Evolutionary conservation across 2,888 invertebrate species (phyloP).

Genomic region (Ferdinandea cuprea): DNA sequence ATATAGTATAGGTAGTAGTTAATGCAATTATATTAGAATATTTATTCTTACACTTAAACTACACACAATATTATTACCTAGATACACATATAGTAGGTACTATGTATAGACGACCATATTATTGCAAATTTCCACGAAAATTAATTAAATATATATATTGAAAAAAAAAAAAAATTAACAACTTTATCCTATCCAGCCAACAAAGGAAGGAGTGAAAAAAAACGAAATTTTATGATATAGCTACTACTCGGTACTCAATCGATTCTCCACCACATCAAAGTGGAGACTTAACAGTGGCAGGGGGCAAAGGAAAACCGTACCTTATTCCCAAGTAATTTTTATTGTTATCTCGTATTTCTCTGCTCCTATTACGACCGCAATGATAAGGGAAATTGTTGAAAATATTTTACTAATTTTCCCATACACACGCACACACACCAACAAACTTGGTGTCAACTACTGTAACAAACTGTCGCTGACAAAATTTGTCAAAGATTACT

Average conservation of each 20-base stretch:
- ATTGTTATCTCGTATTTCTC: slow-evolving; percentile 54
- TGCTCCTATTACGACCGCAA: slow-evolving; percentile 15
- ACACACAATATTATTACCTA: slow-evolving; percentile 4
- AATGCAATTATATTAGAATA: slow-evolving; percentile 28
- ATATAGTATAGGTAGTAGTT: no score
- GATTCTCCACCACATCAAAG: slow-evolving; percentile 64
- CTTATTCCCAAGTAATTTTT: slow-evolving; percentile 32
- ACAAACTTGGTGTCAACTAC: slow-evolving; percentile 5
- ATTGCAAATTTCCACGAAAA: slow-evolving; percentile 49
- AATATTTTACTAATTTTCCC: slow-evolving; percentile 42
- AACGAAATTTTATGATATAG: slow-evolving; percentile 48
- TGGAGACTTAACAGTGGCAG: slow-evolving; percentile 54
- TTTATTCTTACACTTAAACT: slow-evolving; percentile 7
- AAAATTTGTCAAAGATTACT: slow-evolving; percentile 68
- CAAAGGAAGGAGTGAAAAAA: slow-evolving; percentile 3
- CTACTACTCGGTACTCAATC: no score
- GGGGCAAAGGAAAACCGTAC: slow-evolving; percentile 21
- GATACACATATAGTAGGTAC: slow-evolving; percentile 9
- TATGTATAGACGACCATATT: slow-evolving; percentile 19
- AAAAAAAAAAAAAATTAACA: slow-evolving; percentile 16
- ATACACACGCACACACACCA: slow-evolving; percentile 20
- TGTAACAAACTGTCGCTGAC: slow-evolving; percentile 33
- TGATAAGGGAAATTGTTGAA: slow-evolving; percentile 29
- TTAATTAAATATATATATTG: background rate
- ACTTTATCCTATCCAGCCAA: slow-evolving; percentile 7